Conservation (phyloP, 2,888 invertebrate genomes). For the Harmothoe impar region DNA sequence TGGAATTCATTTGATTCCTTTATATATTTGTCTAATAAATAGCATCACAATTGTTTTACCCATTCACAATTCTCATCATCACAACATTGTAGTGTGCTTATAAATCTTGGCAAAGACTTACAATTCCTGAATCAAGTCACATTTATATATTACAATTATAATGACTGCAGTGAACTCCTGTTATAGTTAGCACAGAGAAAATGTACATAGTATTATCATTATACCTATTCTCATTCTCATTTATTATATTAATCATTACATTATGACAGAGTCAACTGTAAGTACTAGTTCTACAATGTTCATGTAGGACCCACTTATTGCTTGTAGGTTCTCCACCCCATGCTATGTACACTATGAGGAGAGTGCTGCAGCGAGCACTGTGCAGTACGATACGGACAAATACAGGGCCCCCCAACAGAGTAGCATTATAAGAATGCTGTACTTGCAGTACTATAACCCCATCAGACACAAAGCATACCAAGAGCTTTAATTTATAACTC, state of each 20-base stretch:
- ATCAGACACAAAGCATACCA: neutral
- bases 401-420: no score
- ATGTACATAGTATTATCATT: neutral
- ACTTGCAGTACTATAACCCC: no score
- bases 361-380: no score
- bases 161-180: neutral
- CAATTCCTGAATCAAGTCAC: conserved; percentile 9
- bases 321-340: neutral
- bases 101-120: conserved; percentile 37
- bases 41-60: conserved; percentile 59
- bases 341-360: neutral
- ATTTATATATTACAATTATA: neutral
- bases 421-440: no score
- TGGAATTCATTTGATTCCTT: neutral
- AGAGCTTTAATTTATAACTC: no score
- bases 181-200: neutral
- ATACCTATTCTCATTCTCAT: no score
- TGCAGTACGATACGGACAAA: no score
- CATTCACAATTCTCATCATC: conserved; percentile 56
- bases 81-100: neutral
- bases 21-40: conserved; percentile 28
- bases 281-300: neutral
- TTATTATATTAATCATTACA: neutral
- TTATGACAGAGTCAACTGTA: conserved; percentile 4
- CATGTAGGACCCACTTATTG: neutral